Evolutionary conservation across 2,113 vertebrate genomes (phyloP), one percentile per base, ranked within the genome.

Genomic region (Nestor notabilis): DNA sequence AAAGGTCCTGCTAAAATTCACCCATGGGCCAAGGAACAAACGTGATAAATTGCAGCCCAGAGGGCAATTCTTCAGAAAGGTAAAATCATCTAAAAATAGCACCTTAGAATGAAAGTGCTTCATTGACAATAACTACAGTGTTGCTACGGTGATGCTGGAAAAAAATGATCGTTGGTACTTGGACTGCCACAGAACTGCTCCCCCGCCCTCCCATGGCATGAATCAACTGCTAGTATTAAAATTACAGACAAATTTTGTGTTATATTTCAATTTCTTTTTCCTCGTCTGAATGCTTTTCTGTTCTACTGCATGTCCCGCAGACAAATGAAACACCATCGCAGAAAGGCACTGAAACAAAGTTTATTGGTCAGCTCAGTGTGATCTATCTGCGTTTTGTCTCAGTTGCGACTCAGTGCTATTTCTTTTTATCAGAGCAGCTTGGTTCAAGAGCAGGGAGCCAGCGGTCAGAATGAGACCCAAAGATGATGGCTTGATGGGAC

Each of bases 41-140:
- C 61, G 71, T 69, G 90, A 94, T 96, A 95, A 96, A 97, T 96
- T 95, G 72, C 87, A 96, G 75, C 89, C 92, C 78, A 83, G 93
- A 93, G 94, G 78, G 83, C 96, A 96, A 95, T 97, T 96, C 87
- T 93, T 94, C 82, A 87, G 87, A 84, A 94, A 95, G 95, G 94
- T 95, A 91, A 97, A 97, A 96, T 96, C 20, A 46, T 90, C 87
- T 97, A 95, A 98, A 97, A 97, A 95, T 95, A 97, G 83, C 78
- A 72, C 83, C 94, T 86, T 66, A 83, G 69, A 95, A 80, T 89
- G 96, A 87, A 96, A 95, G 94, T 91, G 69, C 70, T 93, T 93
- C 95, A 97, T 96, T 96, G 96, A 95, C 94, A 96, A 94, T 96
- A 95, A 97, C 96, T 92, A 90, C 95, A 91, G 95, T 95, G 93